Conservation (phyloP, 2,797 vertebrate species). For the Pseudomugil tenellus region DNA sequence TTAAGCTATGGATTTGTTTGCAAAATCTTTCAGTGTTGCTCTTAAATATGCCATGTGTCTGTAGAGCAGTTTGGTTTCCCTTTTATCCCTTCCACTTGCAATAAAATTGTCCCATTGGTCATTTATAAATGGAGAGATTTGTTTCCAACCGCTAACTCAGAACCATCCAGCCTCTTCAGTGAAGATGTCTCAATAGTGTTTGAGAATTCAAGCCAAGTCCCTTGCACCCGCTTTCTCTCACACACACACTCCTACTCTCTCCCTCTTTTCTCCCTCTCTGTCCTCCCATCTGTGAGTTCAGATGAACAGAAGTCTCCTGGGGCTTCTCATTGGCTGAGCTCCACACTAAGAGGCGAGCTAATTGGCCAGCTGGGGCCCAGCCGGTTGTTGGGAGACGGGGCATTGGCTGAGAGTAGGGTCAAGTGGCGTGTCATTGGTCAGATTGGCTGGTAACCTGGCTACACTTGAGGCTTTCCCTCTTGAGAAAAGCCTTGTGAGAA, state of each 20-base stretch:
- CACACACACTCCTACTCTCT: conserved; percentile 19
- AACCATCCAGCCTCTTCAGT: conserved; percentile 71
- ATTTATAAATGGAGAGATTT: conserved; percentile 60
- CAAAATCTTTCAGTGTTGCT: neutral
- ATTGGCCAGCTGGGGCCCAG: conserved; percentile 84
- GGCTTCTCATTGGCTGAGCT: conserved; percentile 77
- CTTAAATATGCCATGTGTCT: conserved; percentile 13
- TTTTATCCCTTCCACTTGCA: conserved; percentile 18
- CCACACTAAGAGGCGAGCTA: conserved; percentile 78
- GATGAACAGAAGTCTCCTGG: conserved; percentile 75
- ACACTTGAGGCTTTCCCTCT: conserved; percentile 57
- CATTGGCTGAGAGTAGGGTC: conserved; percentile 75
- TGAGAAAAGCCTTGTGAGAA: conserved; percentile 47
- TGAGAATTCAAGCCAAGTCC: conserved; percentile 67
- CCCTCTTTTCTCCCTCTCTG: conserved; percentile 51
- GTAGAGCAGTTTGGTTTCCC: conserved; percentile 11
- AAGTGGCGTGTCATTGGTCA: conserved; percentile 81
- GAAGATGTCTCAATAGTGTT: conserved; percentile 74
- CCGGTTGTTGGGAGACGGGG: conserved; percentile 71
- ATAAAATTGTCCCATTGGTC: conserved; percentile 32
- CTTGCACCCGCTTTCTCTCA: conserved; percentile 34
- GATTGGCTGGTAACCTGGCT: conserved; percentile 66
- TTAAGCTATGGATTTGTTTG: neutral
- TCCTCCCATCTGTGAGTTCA: conserved; percentile 81
- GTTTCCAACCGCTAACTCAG: conserved; percentile 63